Evolutionary conservation across 2,888 invertebrate genomes (phyloP).

Genomic region (Holacanthella duospinosa): DNA sequence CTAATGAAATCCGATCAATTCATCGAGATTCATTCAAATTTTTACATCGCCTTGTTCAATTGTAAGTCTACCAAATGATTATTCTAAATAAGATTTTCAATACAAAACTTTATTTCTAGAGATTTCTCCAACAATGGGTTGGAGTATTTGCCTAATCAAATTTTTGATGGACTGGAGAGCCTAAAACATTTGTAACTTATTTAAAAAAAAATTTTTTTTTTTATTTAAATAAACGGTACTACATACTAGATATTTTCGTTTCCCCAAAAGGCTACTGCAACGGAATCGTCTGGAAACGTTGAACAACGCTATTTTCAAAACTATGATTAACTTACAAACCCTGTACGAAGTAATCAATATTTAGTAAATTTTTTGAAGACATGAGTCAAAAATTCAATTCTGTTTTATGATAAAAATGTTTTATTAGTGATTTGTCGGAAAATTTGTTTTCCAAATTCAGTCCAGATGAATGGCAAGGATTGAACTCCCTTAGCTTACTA

Average conservation of each 20-base stretch:
- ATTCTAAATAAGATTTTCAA: constrained; percentile 5
- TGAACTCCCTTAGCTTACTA: constrained; percentile 51
- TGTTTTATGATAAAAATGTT: constrained; percentile 3
- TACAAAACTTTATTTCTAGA: constrained; percentile 39
- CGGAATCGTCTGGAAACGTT: constrained; percentile 56
- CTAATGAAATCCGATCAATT: constrained; percentile 56
- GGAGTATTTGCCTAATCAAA: constrained; percentile 53
- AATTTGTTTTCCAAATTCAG: constrained; percentile 54
- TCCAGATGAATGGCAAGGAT: constrained; percentile 50
- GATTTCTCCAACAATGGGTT: constrained; percentile 64
- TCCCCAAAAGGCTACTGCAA: constrained; percentile 50
- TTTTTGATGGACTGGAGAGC: constrained; percentile 55
- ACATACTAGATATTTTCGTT: neutral
- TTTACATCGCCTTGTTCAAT: constrained; percentile 50
- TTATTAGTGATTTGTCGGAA: constrained; percentile 50
- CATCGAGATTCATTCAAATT: constrained; percentile 59
- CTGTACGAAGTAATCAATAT: constrained; percentile 41
- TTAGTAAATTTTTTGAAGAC: neutral
- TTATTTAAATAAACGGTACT: too few species aligned
- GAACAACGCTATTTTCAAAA: constrained; percentile 49
- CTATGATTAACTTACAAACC: constrained; percentile 54
- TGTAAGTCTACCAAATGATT: constrained; percentile 42
- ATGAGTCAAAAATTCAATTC: neutral
- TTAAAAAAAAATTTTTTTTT: constrained; percentile 14
- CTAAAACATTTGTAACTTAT: constrained; percentile 51